These are phyloP conservation scores for Leptinotarsa lineolata DNA, from an alignment of 1,140 invertebrate genomes.

Conservation along the genomic window DNA sequence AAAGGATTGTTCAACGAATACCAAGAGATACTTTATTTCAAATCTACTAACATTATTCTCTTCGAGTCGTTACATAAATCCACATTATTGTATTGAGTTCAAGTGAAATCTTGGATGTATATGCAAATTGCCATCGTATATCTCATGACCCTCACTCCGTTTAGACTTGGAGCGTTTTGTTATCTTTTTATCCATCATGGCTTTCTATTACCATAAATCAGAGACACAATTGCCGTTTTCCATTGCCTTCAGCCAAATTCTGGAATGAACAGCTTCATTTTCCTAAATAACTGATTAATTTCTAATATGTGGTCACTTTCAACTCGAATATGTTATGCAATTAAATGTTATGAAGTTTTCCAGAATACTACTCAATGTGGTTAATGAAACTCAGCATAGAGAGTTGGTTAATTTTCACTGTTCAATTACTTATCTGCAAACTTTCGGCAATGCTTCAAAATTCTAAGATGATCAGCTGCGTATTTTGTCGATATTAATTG, in stretches of 20 bases:
- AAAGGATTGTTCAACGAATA: no score
- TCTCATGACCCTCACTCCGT: not conserved
- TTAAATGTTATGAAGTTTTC: no score
- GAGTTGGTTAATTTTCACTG: no score
- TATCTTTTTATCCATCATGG: conserved; percentile 17
- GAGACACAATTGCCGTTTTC: not conserved
- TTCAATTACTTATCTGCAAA: no score
- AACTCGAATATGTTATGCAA: not conserved
- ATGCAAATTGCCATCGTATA: conserved; percentile 10
- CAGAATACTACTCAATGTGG: no score
- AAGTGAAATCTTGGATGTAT: conserved; percentile 11
- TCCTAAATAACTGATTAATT: not conserved
- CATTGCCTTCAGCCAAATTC: not conserved
- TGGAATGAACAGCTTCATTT: not conserved
- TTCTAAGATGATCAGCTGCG: no score
- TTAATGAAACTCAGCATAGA: no score
- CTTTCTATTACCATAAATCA: conserved; percentile 2
- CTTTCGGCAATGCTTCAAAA: no score
- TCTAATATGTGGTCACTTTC: not conserved
- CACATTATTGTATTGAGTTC: conserved; percentile 19
- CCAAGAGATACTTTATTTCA: not conserved
- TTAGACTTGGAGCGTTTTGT: not conserved
- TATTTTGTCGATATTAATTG: no score
- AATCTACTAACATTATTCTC: not conserved
- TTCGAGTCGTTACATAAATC: conserved; percentile 8